Percentiles rank a stretch among this genome's conserved stretches.
These are phyloP conservation scores for Timema podura DNA, from an alignment of 2,888 invertebrate genomes.

Conservation along the genomic window DNA sequence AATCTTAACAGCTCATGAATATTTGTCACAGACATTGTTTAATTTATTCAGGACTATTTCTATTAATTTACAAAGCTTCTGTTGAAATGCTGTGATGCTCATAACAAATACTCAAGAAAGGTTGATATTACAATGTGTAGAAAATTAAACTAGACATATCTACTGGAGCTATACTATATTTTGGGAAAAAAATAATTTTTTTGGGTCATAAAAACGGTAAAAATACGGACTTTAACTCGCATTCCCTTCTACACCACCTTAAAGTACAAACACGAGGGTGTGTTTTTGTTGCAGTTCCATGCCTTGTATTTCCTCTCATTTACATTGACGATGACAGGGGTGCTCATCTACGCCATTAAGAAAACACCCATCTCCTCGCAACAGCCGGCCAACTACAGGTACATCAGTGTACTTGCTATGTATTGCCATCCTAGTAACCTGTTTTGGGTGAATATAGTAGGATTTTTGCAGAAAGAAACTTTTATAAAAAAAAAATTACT, in stretches of 20 bases:
- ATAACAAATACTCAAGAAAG: too few species aligned
- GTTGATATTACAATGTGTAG: too few species aligned
- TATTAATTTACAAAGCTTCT: not conserved
- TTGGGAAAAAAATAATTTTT: constrained; percentile 19
- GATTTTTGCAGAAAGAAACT: too few species aligned
- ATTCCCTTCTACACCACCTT: too few species aligned
- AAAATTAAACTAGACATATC: too few species aligned
- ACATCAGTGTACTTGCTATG: not conserved
- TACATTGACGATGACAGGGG: constrained; percentile 69
- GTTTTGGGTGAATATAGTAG: too few species aligned
- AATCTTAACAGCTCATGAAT: not conserved
- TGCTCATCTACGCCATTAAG: constrained; percentile 61
- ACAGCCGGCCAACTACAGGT: constrained; percentile 22
- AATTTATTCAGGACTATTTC: constrained; percentile 19
- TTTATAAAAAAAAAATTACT: too few species aligned
- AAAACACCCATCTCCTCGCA: constrained; percentile 50
- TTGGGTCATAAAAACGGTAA: not conserved
- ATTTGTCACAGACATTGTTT: constrained; percentile 14
- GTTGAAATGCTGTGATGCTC: not conserved
- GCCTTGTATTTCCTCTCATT: constrained; percentile 77
- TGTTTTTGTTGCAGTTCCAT: constrained; percentile 63
- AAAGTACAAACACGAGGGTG: too few species aligned
- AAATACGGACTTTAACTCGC: too few species aligned
- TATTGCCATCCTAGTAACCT: too few species aligned
- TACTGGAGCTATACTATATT: constrained; percentile 1